These are phyloP conservation scores for Conomelus anceps DNA, from an alignment of 2,888 invertebrate species.

Conservation along the genomic window DNA sequence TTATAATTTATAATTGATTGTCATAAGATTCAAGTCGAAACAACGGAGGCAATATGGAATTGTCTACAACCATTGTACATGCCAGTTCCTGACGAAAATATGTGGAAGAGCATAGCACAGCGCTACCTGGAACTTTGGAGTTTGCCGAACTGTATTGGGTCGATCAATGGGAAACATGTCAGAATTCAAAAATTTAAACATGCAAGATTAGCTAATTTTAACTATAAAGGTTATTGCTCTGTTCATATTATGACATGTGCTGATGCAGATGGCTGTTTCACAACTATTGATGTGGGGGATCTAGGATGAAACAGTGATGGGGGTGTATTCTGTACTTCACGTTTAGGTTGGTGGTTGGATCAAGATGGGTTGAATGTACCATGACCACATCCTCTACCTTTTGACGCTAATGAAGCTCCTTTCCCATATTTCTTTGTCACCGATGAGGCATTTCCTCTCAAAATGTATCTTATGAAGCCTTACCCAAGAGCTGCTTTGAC, in stretches of 20 bases:
- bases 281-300: slow-evolving; percentile 10
- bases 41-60: not conserved
- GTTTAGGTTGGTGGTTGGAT: not conserved
- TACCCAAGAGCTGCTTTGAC: no score
- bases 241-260: slow-evolving; percentile 3
- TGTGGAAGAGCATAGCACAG: slow-evolving; percentile 1
- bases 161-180: slow-evolving; percentile 3
- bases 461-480: no score
- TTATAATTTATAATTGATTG: no score
- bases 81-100: slow-evolving; percentile 5
- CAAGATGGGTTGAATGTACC: not conserved
- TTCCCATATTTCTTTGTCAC: slow-evolving; percentile 12
- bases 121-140: slow-evolving; percentile 3
- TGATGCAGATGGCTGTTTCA: slow-evolving; percentile 8
- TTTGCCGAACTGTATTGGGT: not conserved
- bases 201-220: not conserved
- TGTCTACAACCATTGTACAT: slow-evolving; percentile 6
- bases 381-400: not conserved
- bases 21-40: no score
- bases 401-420: slow-evolving; percentile 2
- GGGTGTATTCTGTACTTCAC: not conserved
- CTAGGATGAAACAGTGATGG: slow-evolving; percentile 1
- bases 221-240: slow-evolving; percentile 2
- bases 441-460: no score
- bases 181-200: not conserved